Evolutionary conservation across 2,797 vertebrate genomes (phyloP).

Genomic region (Sus cebifrons): DNA sequence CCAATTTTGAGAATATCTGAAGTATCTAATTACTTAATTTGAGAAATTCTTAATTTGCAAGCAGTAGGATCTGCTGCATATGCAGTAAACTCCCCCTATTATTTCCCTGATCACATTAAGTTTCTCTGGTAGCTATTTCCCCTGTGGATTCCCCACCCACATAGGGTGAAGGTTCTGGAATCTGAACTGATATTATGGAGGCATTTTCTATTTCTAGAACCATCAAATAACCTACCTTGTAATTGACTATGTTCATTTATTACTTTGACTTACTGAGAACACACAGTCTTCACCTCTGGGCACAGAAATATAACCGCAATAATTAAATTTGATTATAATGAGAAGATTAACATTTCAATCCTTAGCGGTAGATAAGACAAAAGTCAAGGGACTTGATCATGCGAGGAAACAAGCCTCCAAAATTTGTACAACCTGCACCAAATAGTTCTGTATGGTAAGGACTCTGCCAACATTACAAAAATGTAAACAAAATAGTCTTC

Average conservation of each 20-base stretch:
- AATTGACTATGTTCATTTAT: constrained; percentile 41
- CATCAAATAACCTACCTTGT: constrained; percentile 25
- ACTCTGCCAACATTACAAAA: background rate
- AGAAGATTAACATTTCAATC: constrained; percentile 67
- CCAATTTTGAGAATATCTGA: background rate
- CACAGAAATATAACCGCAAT: constrained; percentile 37
- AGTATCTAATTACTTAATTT: background rate
- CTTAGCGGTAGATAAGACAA: background rate
- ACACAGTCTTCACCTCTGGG: constrained; percentile 32
- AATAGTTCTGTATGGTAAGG: background rate
- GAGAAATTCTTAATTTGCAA: background rate
- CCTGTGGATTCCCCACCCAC: background rate
- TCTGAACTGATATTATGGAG: background rate
- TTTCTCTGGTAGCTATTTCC: background rate
- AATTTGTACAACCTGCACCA: background rate
- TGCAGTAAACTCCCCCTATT: background rate
- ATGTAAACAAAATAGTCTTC: background rate
- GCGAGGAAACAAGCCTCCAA: background rate
- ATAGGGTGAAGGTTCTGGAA: background rate
- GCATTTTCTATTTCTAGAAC: background rate
- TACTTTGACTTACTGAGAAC: constrained; percentile 45
- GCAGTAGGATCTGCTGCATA: background rate
- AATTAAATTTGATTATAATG: constrained; percentile 58
- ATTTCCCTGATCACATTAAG: background rate
- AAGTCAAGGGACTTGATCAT: constrained; percentile 9